Percentiles rank a stretch among this genome's conserved stretches.
Evolutionary conservation across 2,113 vertebrate species (phyloP).

Genomic region (Perognathus longimembris): DNA sequence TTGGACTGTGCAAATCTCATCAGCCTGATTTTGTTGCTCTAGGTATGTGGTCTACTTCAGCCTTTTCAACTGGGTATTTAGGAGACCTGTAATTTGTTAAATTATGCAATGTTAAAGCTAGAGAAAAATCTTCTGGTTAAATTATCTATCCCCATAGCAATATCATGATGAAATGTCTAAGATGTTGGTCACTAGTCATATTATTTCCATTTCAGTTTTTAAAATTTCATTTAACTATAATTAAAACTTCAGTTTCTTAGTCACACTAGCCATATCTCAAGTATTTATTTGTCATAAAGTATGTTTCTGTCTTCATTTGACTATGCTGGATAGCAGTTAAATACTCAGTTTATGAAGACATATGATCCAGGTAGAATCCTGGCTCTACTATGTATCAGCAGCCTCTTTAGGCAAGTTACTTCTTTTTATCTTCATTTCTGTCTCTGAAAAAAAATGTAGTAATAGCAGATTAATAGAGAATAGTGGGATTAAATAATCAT

Average conservation of each 20-base stretch:
- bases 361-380: neutral
- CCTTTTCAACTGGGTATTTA: neutral
- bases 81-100: neutral
- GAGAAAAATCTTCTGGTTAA: neutral
- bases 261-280: neutral
- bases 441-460: slow-evolving; percentile 22
- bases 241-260: neutral
- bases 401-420: neutral
- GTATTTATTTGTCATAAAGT: too few species aligned
- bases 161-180: neutral
- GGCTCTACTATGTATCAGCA: neutral
- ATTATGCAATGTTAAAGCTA: neutral
- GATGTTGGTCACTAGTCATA: neutral
- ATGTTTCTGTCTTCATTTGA: neutral
- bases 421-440: slow-evolving; percentile 8
- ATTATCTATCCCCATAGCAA: neutral
- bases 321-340: neutral
- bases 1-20: neutral
- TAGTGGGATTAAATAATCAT: neutral
- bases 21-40: neutral
- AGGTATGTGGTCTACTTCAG: neutral
- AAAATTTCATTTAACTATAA: slow-evolving; percentile 27
- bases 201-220: neutral
- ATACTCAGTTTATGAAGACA: neutral
- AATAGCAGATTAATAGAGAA: neutral